Evolutionary conservation across 2,113 vertebrate genomes (phyloP).

Genomic region (Erpornis zantholeuca): DNA sequence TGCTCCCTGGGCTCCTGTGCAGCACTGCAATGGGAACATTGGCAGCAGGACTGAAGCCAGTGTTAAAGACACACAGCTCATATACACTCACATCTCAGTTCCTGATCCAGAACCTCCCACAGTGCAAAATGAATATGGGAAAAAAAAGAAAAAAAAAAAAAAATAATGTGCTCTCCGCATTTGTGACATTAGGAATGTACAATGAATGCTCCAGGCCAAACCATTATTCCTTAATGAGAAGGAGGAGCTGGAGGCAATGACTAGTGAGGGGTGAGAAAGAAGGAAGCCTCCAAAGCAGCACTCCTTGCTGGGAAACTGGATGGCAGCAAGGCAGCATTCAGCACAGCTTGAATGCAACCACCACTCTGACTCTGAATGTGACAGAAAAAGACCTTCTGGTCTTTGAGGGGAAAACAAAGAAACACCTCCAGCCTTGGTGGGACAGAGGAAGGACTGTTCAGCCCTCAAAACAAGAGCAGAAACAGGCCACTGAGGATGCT

Average conservation of each 20-base stretch:
- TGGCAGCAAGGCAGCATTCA: background rate
- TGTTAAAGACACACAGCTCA: background rate
- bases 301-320: background rate
- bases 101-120: background rate
- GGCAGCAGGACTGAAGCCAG: background rate
- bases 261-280: background rate
- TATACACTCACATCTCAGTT: background rate
- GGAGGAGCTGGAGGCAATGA: background rate
- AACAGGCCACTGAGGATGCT: background rate
- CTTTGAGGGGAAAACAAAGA: background rate
- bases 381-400: background rate
- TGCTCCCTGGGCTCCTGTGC: background rate
- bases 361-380: background rate
- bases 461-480: background rate
- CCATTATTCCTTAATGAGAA: background rate
- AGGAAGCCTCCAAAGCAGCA: background rate
- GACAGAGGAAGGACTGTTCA: background rate
- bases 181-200: background rate
- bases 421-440: background rate
- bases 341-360: background rate
- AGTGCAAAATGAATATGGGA: background rate
- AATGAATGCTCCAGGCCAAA: background rate
- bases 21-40: rapidly evolving
- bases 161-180: background rate
- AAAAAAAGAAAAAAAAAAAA: background rate